These are phyloP conservation scores for Drosophila pandora DNA, from an alignment of 1,140 invertebrate species.

Conservation along the genomic window DNA sequence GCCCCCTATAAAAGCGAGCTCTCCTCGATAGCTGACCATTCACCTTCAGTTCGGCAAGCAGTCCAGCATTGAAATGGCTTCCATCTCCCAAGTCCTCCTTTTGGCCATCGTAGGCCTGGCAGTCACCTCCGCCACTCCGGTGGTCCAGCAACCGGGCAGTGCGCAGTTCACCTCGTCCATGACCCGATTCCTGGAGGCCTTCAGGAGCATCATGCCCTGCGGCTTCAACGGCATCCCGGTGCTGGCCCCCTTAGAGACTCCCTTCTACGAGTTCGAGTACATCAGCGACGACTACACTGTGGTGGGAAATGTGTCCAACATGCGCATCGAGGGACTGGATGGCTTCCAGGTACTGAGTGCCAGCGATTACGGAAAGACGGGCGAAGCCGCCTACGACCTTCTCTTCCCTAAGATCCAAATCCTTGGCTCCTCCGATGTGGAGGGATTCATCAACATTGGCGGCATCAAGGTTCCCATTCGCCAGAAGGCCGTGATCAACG, in stretches of 20 bases:
- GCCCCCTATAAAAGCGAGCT: constrained; percentile 15
- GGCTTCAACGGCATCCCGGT: constrained; percentile 53
- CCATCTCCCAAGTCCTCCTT: constrained; percentile 27
- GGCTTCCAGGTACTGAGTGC: constrained; percentile 47
- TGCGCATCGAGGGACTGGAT: constrained; percentile 54
- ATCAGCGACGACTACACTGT: constrained; percentile 25
- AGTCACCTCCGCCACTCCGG: constrained; percentile 26
- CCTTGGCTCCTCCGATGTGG: constrained; percentile 44
- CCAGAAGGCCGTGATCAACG: constrained; percentile 53
- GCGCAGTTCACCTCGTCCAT: constrained; percentile 40
- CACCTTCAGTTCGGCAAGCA: constrained; percentile 10
- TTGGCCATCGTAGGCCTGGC: constrained; percentile 34
- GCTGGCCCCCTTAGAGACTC: constrained; percentile 39
- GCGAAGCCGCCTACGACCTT: constrained; percentile 44
- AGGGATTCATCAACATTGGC: constrained; percentile 38
- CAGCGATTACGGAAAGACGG: constrained; percentile 41
- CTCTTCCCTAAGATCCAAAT: constrained; percentile 58
- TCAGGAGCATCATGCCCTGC: constrained; percentile 61
- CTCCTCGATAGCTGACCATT: constrained; percentile 1
- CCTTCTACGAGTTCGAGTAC: constrained; percentile 32
- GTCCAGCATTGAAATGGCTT: constrained; percentile 38
- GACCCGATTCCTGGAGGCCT: constrained; percentile 45
- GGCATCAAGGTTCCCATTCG: constrained; percentile 36
- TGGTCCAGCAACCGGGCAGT: constrained; percentile 23
- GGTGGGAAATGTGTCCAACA: constrained; percentile 56